Conservation (phyloP, 2,888 invertebrate species). For the Julus scandinavius region DNA sequence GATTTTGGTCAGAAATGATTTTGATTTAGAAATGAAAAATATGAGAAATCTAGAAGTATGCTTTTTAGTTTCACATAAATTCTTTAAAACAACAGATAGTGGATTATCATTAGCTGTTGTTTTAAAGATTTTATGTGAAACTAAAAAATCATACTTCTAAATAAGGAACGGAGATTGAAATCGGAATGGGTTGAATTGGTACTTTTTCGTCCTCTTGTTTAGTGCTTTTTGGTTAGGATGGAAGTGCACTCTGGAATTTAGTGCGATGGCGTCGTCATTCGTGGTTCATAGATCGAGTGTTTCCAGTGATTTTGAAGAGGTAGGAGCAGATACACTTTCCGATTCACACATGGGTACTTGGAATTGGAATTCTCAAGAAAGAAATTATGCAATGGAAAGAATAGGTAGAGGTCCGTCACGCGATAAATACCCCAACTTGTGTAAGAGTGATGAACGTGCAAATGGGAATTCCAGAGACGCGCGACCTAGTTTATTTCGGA, state of each 20-base stretch:
- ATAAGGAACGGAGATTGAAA: too few relatives aligned
- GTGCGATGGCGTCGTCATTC: conserved; percentile 14
- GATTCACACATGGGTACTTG: neutral
- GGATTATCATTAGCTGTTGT: too few relatives aligned
- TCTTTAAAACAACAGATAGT: too few relatives aligned
- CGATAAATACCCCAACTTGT: neutral
- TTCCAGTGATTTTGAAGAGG: conserved; percentile 42
- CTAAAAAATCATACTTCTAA: too few relatives aligned
- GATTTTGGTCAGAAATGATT: too few relatives aligned
- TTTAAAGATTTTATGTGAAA: too few relatives aligned
- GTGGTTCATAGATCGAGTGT: conserved; percentile 23
- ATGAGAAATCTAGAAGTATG: too few relatives aligned
- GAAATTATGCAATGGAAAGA: neutral
- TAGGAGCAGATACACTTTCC: conserved; percentile 11
- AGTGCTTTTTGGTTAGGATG: too few relatives aligned
- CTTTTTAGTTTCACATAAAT: too few relatives aligned
- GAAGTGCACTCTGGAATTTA: neutral
- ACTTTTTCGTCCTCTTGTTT: too few relatives aligned
- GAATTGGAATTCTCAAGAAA: conserved; percentile 15
- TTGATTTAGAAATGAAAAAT: too few relatives aligned
- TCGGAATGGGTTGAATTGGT: too few relatives aligned
- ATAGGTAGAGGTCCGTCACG: neutral
- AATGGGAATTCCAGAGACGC: conserved; percentile 19
- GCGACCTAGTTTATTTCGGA: neutral
- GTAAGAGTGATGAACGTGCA: conserved; percentile 5